Evolutionary conservation across 2,888 invertebrate genomes (phyloP), one percentile per base, ranked within the genome.

Genomic region (Aphidius colemani): DNA sequence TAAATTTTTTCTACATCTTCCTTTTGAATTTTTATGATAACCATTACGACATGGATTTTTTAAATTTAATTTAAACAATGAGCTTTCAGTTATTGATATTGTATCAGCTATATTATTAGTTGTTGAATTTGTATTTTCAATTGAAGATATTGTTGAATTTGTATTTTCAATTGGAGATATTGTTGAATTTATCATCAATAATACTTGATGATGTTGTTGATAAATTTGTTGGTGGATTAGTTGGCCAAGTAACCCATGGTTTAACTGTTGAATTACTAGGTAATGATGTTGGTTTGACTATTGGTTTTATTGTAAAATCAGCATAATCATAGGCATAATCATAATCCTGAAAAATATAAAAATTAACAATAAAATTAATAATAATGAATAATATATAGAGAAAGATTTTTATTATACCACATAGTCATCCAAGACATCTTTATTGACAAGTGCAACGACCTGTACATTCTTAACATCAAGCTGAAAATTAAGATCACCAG

Each of bases 391-490:
- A 45, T 40, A n/a, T 41, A 39, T n/a, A 44, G 8, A 48, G 11
- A 43, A 18, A n/a, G 45, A 41, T 13, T 56, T n/a, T 60, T 57
- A 58, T 50, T 45, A 71, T 81, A 86, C 90, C 86, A 86, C 86
- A 75, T 88, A 86, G 74, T 87, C 87, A 67, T 87, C 88, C 71
- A 83, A 72, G 5, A 86, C 82, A 48, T 86, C 85, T 48, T 87
- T 87, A 71, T 88, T 87, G 68, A 90, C 75, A 45, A 91, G 78
- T 7, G 90, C 91, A 72, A 93, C 85, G 72, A 93, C 87, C 75
- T 90, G 88, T 68, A 93, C 85, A 82, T 93, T 90, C 83, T 92
- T 93, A 69, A 93, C 83, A 80, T 90, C 90, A 68, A 94, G 85
- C 77, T 91, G 91, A 70, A 94, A 88, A 81, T 94, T 94, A 71